A percentile compares a stretch with the other conserved stretches of the same genome.
Conservation (phyloP, 2,888 invertebrate genomes). For the Agriopis aurantiaria region DNA sequence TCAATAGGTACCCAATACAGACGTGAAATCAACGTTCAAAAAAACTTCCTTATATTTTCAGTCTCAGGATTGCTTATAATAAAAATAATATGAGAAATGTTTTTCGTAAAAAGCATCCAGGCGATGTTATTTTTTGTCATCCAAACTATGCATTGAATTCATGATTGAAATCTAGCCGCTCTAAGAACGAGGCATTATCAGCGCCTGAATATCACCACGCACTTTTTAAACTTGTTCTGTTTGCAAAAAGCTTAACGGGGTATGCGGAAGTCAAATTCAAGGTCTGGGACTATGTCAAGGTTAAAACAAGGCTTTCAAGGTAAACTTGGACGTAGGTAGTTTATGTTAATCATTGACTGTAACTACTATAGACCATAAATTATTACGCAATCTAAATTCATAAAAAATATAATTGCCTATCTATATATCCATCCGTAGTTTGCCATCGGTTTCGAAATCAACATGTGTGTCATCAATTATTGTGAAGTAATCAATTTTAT, state of each 20-base stretch:
- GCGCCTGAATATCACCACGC: slow-evolving; percentile 12
- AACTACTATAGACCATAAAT: slow-evolving; percentile 15
- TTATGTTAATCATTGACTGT: slow-evolving; percentile 23
- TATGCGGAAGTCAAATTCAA: slow-evolving; percentile 34
- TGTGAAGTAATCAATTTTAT: no score
- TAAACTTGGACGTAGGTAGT: slow-evolving; percentile 23
- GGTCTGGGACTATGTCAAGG: slow-evolving; percentile 32
- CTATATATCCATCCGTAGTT: not conserved
- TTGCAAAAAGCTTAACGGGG: slow-evolving; percentile 27
- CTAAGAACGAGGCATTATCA: slow-evolving; percentile 27
- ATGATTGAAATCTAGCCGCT: slow-evolving; percentile 25
- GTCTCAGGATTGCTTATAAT: not conserved
- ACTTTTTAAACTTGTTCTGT: slow-evolving; percentile 9
- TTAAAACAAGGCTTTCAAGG: slow-evolving; percentile 25
- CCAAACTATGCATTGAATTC: slow-evolving; percentile 13
- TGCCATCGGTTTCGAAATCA: not conserved
- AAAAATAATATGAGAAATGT: not conserved
- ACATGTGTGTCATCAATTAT: slow-evolving; percentile 7
- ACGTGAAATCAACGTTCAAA: not conserved
- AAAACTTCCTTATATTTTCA: not conserved
- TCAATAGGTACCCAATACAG: no score
- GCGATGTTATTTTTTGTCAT: slow-evolving; percentile 25
- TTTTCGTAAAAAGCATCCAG: slow-evolving; percentile 25
- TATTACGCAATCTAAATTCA: slow-evolving; percentile 16
- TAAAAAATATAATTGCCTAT: slow-evolving; percentile 23